A percentile compares a stretch with the other conserved stretches of the same genome.
These are phyloP conservation scores for Notamacropus eugenii DNA, from an alignment of 2,797 vertebrate genomes.

Conservation along the genomic window DNA sequence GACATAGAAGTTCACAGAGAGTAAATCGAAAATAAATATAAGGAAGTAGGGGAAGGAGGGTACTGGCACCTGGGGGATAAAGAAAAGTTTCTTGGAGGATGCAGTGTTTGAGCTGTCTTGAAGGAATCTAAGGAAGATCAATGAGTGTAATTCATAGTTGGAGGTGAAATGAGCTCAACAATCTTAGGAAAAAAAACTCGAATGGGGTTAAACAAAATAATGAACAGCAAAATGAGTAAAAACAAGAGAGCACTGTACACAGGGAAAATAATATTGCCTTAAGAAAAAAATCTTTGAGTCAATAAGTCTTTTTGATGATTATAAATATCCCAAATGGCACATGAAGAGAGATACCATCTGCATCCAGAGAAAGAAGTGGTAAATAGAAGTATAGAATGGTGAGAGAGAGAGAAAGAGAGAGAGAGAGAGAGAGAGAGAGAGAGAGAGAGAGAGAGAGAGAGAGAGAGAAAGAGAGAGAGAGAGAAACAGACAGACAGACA, in stretches of 20 bases:
- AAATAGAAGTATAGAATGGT: not conserved
- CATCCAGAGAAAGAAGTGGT: not conserved
- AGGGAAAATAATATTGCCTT: not conserved
- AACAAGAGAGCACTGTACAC: not conserved
- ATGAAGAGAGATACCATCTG: not conserved
- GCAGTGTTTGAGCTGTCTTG: not conserved
- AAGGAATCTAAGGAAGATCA: not conserved
- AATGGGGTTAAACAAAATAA: not conserved
- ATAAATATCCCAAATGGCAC: not conserved
- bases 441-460: not conserved
- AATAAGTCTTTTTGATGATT: not conserved
- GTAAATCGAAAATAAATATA: not conserved
- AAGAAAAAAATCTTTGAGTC: not conserved
- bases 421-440: not conserved
- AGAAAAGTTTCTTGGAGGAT: not conserved
- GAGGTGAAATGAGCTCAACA: not conserved
- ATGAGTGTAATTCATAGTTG: not conserved
- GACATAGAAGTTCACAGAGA: not conserved
- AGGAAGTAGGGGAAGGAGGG: not conserved
- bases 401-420: not conserved
- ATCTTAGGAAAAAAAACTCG: not conserved
- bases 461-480: too few relatives aligned
- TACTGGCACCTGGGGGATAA: not conserved
- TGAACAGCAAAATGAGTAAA: not conserved
- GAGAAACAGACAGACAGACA: too few relatives aligned